A percentile compares a stretch with the other conserved stretches of the same genome.
Evolutionary conservation across 1,140 invertebrate genomes (phyloP).

Genomic region (Ostrea denselamellosa): DNA sequence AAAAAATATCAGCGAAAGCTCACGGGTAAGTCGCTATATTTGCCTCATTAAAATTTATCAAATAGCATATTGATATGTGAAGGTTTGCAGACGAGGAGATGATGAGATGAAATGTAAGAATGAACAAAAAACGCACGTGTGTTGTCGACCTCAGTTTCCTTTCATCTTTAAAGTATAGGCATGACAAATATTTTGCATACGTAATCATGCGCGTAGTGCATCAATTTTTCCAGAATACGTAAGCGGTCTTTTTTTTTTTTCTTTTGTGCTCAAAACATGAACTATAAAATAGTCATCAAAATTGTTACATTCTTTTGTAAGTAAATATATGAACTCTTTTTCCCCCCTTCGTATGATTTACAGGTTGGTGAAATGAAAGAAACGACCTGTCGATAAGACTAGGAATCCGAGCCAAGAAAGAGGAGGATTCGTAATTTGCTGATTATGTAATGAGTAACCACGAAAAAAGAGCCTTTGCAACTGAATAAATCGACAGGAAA

Average conservation of each 20-base stretch:
- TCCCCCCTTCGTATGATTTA: background rate
- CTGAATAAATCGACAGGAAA: conserved; percentile 2
- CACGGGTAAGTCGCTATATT: conserved; percentile 11
- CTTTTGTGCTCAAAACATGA: too few relatives aligned
- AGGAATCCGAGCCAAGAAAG: conserved; percentile 17
- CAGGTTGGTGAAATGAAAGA: conserved; percentile 26
- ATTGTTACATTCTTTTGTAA: background rate
- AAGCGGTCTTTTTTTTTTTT: too few relatives aligned
- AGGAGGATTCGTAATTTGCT: conserved; percentile 31
- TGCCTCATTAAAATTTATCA: conserved; percentile 38
- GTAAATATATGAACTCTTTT: background rate
- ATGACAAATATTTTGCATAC: conserved; percentile 25
- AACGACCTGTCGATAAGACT: conserved; percentile 31
- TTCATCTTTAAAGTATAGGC: background rate
- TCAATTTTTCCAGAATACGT: background rate
- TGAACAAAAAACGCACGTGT: background rate
- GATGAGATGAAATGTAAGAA: conserved; percentile 23
- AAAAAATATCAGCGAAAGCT: background rate
- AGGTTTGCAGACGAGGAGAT: background rate
- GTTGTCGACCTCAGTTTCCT: conserved; percentile 6
- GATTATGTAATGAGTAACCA: conserved; percentile 33
- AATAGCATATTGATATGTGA: conserved; percentile 4
- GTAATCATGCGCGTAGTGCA: conserved; percentile 20
- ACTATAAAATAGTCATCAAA: background rate
- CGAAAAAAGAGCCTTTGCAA: background rate